Percentiles rank a stretch among this genome's conserved stretches.
phyloP scores from a whole-genome alignment of 1,140 invertebrate genomes.

The Hycleus phaleratus region DNA sequence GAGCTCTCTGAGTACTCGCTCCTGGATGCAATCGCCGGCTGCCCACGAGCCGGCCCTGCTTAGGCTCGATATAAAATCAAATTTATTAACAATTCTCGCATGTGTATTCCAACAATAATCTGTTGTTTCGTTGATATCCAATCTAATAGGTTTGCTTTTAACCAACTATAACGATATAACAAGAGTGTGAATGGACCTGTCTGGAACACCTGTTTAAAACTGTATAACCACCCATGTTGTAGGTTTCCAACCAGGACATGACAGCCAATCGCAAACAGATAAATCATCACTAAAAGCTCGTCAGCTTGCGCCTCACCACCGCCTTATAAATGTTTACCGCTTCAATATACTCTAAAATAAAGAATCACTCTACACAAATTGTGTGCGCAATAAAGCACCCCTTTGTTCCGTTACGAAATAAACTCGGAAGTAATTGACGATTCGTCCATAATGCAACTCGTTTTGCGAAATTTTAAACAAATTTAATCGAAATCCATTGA shows the following conservation, averaged over 20 bases:
- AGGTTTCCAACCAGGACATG: constrained; percentile 19
- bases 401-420: too few relatives aligned
- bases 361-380: too few relatives aligned
- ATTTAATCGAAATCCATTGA: constrained; percentile 13
- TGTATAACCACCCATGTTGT: constrained; percentile 23
- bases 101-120: not conserved
- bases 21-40: too few relatives aligned
- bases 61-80: too few relatives aligned
- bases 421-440: too few relatives aligned
- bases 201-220: constrained; percentile 28
- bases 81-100: too few relatives aligned
- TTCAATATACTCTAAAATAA: constrained; percentile 1
- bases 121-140: not conserved
- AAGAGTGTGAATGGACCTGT: constrained; percentile 24
- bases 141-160: constrained; percentile 9
- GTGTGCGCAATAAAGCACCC: too few relatives aligned
- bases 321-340: constrained; percentile 14
- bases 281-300: constrained; percentile 34
- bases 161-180: constrained; percentile 20
- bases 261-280: constrained; percentile 26
- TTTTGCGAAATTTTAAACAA: not conserved
- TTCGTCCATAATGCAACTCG: too few relatives aligned
- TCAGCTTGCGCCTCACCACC: constrained; percentile 12
- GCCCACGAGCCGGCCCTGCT: too few relatives aligned
- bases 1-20: too few relatives aligned